A percentile compares a stretch with the other conserved stretches of the same genome.
Conservation (phyloP, 2,888 invertebrate genomes). For the Dasypolia templi region DNA sequence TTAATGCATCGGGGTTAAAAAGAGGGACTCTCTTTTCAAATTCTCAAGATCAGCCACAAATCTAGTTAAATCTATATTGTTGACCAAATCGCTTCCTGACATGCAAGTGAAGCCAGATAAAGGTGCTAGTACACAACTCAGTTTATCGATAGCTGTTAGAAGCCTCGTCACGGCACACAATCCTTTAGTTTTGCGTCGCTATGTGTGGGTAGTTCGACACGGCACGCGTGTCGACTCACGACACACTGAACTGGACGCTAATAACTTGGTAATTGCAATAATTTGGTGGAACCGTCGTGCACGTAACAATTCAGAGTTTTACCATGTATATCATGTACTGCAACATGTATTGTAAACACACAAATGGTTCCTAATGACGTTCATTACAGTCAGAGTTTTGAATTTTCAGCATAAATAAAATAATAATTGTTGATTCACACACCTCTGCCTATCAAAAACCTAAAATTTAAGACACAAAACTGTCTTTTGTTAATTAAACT, state of each 20-base stretch:
- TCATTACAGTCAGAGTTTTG: too few relatives aligned
- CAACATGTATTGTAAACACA: too few relatives aligned
- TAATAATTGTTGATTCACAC: too few relatives aligned
- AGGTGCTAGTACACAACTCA: constrained; percentile 25
- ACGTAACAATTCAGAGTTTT: background rate
- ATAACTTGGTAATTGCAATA: constrained; percentile 14
- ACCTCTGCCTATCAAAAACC: too few relatives aligned
- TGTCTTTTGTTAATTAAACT: background rate
- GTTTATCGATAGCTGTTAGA: constrained; percentile 44
- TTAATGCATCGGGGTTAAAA: too few relatives aligned
- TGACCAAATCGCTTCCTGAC: constrained; percentile 10
- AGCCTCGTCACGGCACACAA: constrained; percentile 66
- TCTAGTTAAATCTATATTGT: too few relatives aligned
- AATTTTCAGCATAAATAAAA: too few relatives aligned
- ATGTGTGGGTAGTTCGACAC: constrained; percentile 25
- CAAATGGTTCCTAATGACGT: too few relatives aligned
- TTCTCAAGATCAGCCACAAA: too few relatives aligned
- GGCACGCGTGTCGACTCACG: constrained; percentile 34
- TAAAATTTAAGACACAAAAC: too few relatives aligned
- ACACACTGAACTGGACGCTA: constrained; percentile 24
- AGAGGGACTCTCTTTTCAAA: too few relatives aligned
- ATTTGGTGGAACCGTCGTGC: constrained; percentile 23
- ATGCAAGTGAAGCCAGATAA: constrained; percentile 57
- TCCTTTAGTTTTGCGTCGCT: constrained; percentile 65
- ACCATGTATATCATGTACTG: too few relatives aligned